A percentile compares a stretch with the other conserved stretches of the same genome.
Evolutionary conservation across 2,888 invertebrate genomes (phyloP).

Genomic region (Hoplodrina ambigua): DNA sequence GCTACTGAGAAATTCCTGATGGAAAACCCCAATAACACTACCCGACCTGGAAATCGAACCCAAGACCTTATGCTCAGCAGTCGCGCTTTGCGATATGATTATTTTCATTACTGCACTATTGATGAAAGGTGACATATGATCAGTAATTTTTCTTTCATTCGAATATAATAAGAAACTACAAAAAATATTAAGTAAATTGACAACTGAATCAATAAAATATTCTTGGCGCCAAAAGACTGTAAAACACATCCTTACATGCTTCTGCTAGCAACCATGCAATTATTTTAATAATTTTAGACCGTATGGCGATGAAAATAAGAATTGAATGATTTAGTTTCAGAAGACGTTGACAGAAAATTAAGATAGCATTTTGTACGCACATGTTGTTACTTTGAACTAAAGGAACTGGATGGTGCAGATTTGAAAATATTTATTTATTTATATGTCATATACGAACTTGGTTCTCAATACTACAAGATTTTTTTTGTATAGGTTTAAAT

Average conservation of each 20-base stretch:
- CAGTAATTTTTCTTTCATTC: too few species aligned
- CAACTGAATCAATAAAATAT: conserved; percentile 75
- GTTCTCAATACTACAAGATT: too few species aligned
- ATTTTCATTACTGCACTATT: too few species aligned
- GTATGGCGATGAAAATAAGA: conserved; percentile 21
- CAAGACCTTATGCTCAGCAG: too few species aligned
- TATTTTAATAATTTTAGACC: conserved; percentile 28
- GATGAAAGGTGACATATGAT: too few species aligned
- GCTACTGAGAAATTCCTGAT: too few species aligned
- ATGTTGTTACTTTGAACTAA: conserved; percentile 61
- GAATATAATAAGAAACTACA: too few species aligned
- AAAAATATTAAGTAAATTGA: conserved; percentile 53
- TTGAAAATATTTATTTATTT: neutral
- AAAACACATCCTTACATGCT: conserved; percentile 52
- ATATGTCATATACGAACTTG: too few species aligned
- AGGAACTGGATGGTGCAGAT: conserved; percentile 51
- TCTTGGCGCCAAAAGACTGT: conserved; percentile 81
- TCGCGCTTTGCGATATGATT: too few species aligned
- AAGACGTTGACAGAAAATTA: conserved; percentile 4
- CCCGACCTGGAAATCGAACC: too few species aligned
- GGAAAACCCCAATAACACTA: too few species aligned
- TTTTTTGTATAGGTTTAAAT: too few species aligned
- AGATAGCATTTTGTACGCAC: conserved; percentile 62
- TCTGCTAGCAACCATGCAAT: neutral
- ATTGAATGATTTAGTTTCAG: conserved; percentile 1